Evolutionary conservation across 2,797 vertebrate species (phyloP).

Genomic region (Pantherophis vulpinus): DNA sequence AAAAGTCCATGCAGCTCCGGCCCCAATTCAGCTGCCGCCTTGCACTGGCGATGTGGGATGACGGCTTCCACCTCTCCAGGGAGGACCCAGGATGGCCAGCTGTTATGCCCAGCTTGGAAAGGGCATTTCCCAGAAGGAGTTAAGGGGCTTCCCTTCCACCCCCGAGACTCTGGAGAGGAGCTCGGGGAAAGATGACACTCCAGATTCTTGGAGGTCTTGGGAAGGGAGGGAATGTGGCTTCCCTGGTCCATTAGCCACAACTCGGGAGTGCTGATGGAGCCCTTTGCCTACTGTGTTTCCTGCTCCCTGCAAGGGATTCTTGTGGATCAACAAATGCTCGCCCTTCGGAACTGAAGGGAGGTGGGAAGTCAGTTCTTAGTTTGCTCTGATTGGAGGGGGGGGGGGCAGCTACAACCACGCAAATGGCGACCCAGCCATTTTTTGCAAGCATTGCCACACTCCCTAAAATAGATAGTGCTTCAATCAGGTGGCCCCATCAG

Average conservation of each 20-base stretch:
- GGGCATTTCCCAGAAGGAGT: not conserved
- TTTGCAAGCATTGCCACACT: not conserved
- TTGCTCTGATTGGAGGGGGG: not conserved
- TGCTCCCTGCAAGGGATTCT: not conserved
- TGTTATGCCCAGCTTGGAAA: not conserved
- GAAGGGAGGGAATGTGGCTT: not conserved
- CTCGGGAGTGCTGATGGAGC: not conserved
- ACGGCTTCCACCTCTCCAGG: not conserved
- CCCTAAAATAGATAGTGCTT: not conserved
- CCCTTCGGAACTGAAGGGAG: not conserved
- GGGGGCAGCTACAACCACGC: not conserved
- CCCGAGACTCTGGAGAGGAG: not conserved
- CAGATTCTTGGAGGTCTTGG: not conserved
- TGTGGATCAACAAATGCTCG: not conserved
- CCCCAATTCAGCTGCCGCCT: not conserved
- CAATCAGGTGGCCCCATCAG: not conserved
- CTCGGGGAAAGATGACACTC: not conserved
- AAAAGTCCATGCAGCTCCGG: too few species aligned
- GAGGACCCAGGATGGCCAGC: not conserved
- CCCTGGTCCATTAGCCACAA: not conserved
- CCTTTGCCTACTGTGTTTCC: not conserved
- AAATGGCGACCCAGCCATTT: not conserved
- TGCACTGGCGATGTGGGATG: not conserved
- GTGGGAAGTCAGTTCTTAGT: too few species aligned
- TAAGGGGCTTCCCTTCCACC: not conserved